Evolutionary conservation across 2,797 vertebrate species (phyloP).

Genomic region (Eurystomus glaucurus): DNA sequence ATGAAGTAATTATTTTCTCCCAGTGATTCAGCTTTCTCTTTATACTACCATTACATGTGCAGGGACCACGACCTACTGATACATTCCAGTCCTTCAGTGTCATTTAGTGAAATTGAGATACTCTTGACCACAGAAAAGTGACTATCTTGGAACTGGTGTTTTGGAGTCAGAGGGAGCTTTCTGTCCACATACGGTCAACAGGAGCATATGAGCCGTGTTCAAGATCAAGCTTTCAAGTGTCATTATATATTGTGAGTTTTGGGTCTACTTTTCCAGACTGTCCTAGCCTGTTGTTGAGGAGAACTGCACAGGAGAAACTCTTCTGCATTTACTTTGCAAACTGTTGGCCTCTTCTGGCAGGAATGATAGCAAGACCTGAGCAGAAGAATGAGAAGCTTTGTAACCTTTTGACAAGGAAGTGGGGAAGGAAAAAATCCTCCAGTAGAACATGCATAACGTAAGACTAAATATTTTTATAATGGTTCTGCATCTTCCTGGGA

Average conservation of each 20-base stretch:
- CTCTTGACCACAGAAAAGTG: no score
- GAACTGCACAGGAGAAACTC: neutral
- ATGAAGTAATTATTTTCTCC: neutral
- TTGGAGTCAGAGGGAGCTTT: neutral
- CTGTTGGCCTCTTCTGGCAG: neutral
- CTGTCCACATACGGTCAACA: neutral
- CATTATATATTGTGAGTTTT: neutral
- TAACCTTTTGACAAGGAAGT: neutral
- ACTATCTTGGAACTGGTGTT: neutral
- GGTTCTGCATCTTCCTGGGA: neutral
- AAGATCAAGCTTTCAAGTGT: neutral
- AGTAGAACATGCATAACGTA: neutral
- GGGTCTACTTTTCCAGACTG: neutral
- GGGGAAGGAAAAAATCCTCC: neutral
- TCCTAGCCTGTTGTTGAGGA: neutral
- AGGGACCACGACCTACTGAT: neutral
- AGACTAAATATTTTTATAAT: neutral
- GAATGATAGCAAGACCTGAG: neutral
- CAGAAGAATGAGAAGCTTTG: neutral
- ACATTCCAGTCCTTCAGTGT: neutral
- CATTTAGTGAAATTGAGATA: neutral
- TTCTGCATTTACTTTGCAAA: neutral
- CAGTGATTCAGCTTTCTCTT: neutral
- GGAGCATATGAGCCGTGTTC: neutral
- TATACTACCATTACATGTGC: neutral